These are phyloP conservation scores for Actinernus sp. DNA, from an alignment of 92 coral and sea anemone genomes.

Conservation along the genomic window DNA sequence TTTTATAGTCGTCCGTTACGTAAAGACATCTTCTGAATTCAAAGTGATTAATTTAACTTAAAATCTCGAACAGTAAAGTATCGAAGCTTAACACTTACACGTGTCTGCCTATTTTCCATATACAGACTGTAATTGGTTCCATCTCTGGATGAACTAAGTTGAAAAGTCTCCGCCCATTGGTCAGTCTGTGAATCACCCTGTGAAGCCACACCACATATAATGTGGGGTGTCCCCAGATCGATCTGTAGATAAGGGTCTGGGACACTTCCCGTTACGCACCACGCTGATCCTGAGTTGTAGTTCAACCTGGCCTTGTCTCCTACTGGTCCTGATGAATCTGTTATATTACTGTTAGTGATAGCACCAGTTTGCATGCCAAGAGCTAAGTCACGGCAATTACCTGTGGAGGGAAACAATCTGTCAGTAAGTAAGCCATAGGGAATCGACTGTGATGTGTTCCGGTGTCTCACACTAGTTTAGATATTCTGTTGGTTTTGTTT, in stretches of 20 bases:
- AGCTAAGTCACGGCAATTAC: background rate
- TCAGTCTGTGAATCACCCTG: slow-evolving; percentile 10
- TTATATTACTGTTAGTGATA: background rate
- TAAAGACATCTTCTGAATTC: no score
- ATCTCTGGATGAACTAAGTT: background rate
- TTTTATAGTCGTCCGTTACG: no score
- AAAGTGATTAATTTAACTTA: no score
- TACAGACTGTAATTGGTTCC: background rate
- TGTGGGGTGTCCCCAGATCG: background rate
- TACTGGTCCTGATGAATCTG: background rate
- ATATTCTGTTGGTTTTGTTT: no score
- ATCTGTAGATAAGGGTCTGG: slow-evolving; percentile 3
- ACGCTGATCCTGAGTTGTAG: background rate
- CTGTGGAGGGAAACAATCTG: no score
- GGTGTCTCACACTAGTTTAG: no score
- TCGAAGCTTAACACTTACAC: background rate
- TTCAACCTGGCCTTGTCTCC: background rate
- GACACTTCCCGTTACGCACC: slow-evolving; percentile 3
- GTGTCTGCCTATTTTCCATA: background rate
- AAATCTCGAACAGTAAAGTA: no score
- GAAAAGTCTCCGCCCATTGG: slow-evolving; percentile 17
- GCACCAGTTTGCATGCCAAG: background rate
- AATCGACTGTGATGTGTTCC: no score
- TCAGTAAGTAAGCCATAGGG: no score
- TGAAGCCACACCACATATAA: slow-evolving; percentile 17